A percentile compares a stretch with the other conserved stretches of the same genome.
Conservation (phyloP, 1,140 invertebrate genomes). For the Papilio glaucus region DNA sequence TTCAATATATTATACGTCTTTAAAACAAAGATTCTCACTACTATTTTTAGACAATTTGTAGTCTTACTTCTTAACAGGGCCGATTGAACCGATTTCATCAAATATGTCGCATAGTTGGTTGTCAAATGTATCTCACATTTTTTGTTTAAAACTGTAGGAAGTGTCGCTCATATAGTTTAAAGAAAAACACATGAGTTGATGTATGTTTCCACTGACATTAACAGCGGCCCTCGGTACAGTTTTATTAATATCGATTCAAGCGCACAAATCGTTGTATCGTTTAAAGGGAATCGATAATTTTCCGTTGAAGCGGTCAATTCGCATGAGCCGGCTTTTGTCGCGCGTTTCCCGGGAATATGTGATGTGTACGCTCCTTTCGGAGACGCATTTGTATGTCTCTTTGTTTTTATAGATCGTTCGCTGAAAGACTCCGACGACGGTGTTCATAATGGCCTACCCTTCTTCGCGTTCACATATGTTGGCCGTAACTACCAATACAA, state of each 20-base stretch:
- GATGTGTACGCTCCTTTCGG: conserved; percentile 45
- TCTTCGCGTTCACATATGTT: conserved; percentile 21
- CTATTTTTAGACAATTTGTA: too few relatives aligned
- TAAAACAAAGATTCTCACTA: too few relatives aligned
- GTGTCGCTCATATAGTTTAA: neutral
- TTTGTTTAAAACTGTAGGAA: neutral
- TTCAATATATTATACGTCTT: too few relatives aligned
- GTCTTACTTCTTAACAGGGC: too few relatives aligned
- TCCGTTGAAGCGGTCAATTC: conserved; percentile 47
- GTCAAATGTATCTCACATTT: neutral
- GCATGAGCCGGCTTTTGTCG: conserved; percentile 52
- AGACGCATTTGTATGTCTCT: conserved; percentile 45
- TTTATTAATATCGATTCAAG: conserved; percentile 31
- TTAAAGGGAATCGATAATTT: conserved; percentile 50
- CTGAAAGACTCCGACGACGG: conserved; percentile 39
- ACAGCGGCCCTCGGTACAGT: neutral
- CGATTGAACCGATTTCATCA: too few relatives aligned
- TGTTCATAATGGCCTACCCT: neutral
- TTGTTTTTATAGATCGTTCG: conserved; percentile 61
- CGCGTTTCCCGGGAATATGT: conserved; percentile 53
- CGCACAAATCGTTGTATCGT: conserved; percentile 31
- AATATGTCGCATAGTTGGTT: too few relatives aligned
- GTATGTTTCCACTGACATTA: neutral
- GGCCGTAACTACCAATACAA: neutral
- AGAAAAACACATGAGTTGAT: neutral